Evolutionary conservation across 2,797 vertebrate genomes (phyloP).

Genomic region (Leontocebus nigricollis): DNA sequence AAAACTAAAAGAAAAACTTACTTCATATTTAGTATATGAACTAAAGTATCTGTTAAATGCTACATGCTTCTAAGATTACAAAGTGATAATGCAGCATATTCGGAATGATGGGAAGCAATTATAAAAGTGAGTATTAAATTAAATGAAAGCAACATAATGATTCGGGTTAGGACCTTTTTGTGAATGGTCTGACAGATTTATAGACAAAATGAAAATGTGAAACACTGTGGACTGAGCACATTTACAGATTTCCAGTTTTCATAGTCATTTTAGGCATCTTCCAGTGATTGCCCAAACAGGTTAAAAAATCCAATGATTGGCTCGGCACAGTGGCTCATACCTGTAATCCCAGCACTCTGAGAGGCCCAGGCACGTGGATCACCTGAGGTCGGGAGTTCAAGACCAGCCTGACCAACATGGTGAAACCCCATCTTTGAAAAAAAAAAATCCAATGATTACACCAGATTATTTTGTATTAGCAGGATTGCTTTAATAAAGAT

Average conservation of each 20-base stretch:
- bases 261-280: neutral
- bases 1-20: neutral
- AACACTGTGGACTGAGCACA: neutral
- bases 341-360: too few species aligned
- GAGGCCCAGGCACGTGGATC: too few species aligned
- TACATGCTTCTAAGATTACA: neutral
- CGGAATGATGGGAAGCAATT: neutral
- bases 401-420: too few species aligned
- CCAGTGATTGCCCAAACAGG: neutral
- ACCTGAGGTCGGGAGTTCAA: too few species aligned
- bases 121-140: neutral
- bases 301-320: neutral
- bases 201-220: neutral
- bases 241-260: neutral
- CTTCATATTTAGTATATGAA: neutral
- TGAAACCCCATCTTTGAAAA: too few species aligned
- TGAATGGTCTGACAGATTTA: neutral
- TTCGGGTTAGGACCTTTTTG: neutral
- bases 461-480: neutral
- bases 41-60: neutral
- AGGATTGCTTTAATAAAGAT: neutral
- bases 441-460: neutral
- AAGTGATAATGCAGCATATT: neutral
- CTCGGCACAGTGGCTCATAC: accelerated
- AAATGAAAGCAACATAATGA: neutral